Evolutionary conservation across 2,888 invertebrate genomes (phyloP).

Genomic region (Ochropleura leucogaster): DNA sequence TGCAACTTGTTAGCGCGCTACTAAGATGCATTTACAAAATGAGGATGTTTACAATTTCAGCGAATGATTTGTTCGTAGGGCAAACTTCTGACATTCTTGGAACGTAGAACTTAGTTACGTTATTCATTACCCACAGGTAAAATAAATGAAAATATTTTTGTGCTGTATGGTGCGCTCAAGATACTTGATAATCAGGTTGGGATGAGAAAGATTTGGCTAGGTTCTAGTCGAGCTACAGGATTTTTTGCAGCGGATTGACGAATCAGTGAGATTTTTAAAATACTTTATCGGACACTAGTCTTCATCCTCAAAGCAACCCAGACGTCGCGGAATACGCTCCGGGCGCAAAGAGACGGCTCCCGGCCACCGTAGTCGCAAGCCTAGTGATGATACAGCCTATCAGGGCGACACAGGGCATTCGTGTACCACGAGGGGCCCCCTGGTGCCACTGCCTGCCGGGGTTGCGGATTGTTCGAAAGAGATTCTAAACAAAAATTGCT

Average conservation of each 20-base stretch:
- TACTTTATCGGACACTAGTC: neutral
- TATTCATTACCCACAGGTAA: neutral
- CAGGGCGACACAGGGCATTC: too few relatives aligned
- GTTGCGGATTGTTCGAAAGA: too few relatives aligned
- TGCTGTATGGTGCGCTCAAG: neutral
- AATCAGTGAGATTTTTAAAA: neutral
- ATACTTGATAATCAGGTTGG: neutral
- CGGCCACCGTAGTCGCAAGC: too few relatives aligned
- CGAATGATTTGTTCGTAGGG: conserved; percentile 23
- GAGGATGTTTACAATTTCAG: conserved; percentile 22
- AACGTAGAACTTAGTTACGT: neutral
- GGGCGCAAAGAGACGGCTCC: too few relatives aligned
- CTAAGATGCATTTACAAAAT: conserved; percentile 17
- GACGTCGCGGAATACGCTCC: too few relatives aligned
- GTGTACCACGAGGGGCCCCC: too few relatives aligned
- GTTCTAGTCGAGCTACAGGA: neutral
- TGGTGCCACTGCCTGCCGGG: too few relatives aligned
- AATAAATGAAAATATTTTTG: neutral
- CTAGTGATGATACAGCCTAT: too few relatives aligned
- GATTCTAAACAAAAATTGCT: too few relatives aligned
- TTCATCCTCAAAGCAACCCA: too few relatives aligned
- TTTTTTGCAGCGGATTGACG: too few relatives aligned
- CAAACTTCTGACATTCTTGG: conserved; percentile 6
- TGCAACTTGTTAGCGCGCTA: conserved; percentile 18
- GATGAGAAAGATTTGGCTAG: neutral